Evolutionary conservation across 2,888 invertebrate genomes (phyloP).

Genomic region (Bembecia ichneumoniformis): DNA sequence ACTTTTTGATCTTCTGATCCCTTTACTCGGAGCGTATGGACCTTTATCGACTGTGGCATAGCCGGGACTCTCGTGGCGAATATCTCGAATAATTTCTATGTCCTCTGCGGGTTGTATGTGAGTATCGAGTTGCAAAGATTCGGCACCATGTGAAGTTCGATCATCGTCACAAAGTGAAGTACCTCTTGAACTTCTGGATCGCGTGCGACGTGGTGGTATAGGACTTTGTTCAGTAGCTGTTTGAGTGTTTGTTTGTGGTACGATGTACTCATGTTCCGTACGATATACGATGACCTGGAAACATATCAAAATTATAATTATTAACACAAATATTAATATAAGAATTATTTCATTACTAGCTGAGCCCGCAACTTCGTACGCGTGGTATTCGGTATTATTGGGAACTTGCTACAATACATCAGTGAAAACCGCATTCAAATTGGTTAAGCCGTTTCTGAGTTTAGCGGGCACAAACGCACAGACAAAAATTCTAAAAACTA

Average conservation of each 20-base stretch:
- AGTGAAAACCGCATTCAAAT: no score
- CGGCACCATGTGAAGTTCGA: slow-evolving; percentile 79
- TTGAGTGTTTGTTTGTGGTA: slow-evolving; percentile 67
- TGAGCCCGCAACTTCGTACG: background rate
- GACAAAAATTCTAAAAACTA: no score
- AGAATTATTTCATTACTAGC: background rate
- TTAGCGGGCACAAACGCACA: no score
- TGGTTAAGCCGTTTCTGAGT: no score
- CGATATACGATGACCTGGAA: slow-evolving; percentile 77
- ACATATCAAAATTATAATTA: slow-evolving; percentile 1
- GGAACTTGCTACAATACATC: no score
- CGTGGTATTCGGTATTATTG: no score
- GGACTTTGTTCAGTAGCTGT: slow-evolving; percentile 72
- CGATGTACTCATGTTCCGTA: slow-evolving; percentile 76
- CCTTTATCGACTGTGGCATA: slow-evolving; percentile 85
- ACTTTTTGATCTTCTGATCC: slow-evolving; percentile 67
- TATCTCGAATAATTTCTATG: slow-evolving; percentile 42
- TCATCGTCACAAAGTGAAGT: slow-evolving; percentile 77
- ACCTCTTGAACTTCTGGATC: slow-evolving; percentile 66
- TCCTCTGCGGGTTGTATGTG: slow-evolving; percentile 40
- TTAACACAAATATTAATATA: background rate
- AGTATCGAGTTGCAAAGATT: slow-evolving; percentile 73
- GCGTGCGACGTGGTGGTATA: slow-evolving; percentile 70
- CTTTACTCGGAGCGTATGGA: slow-evolving; percentile 75
- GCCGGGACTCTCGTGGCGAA: slow-evolving; percentile 71